phyloP scores from a whole-genome alignment of 2,888 invertebrate genomes.

The Nomada flava region DNA sequence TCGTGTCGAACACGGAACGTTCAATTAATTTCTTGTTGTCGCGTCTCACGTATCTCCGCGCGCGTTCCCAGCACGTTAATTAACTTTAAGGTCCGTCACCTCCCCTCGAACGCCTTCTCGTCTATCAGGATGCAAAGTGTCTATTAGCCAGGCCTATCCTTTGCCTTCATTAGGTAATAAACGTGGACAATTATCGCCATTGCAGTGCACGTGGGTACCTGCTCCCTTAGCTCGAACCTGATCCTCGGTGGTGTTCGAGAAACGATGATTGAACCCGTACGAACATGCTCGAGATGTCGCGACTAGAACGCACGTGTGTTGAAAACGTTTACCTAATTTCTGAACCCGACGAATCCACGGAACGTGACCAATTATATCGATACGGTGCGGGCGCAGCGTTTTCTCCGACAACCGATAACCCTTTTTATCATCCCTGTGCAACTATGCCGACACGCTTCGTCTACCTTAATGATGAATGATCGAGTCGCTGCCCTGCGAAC shows the following conservation, averaged over 20 bases:
- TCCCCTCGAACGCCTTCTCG: constrained; percentile 24
- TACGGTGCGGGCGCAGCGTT: constrained; percentile 1
- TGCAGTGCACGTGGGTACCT: constrained; percentile 43
- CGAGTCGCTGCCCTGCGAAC: not conserved
- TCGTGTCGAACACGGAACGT: constrained; percentile 50
- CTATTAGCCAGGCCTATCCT: constrained; percentile 66
- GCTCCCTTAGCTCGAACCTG: constrained; percentile 13
- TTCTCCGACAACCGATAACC: constrained; percentile 13
- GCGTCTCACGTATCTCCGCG: constrained; percentile 40
- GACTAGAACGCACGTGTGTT: constrained; percentile 28
- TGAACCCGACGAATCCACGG: constrained; percentile 25
- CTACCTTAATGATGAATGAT: not conserved
- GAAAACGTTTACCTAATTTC: constrained; percentile 52
- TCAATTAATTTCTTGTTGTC: constrained; percentile 67
- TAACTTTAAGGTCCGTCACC: constrained; percentile 58
- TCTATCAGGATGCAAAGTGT: constrained; percentile 70
- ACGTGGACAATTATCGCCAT: constrained; percentile 68
- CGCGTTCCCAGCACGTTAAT: constrained; percentile 59
- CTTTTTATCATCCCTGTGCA: not conserved
- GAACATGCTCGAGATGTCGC: constrained; percentile 43
- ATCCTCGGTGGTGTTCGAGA: not conserved
- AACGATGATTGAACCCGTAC: not conserved
- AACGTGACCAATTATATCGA: constrained; percentile 61
- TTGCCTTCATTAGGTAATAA: constrained; percentile 68
- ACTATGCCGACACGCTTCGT: constrained; percentile 17